These are phyloP conservation scores for Schizaphis graminum DNA, from an alignment of 2,888 invertebrate genomes.

Conservation along the genomic window DNA sequence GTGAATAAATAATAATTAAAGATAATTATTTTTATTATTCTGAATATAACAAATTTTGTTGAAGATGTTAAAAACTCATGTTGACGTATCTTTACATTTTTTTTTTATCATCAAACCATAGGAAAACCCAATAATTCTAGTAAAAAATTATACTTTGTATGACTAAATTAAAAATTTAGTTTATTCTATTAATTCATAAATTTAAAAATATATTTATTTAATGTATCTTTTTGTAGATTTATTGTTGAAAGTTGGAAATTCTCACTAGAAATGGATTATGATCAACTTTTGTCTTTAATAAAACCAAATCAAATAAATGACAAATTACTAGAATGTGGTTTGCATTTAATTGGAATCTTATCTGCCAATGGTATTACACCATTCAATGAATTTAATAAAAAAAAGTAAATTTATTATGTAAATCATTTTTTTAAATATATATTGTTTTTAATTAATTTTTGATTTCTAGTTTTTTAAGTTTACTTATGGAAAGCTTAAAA, in stretches of 20 bases:
- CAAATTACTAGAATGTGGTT: slow-evolving; percentile 38
- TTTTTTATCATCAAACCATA: not conserved
- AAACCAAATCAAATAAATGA: slow-evolving; percentile 15
- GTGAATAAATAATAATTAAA: not conserved
- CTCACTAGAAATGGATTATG: slow-evolving; percentile 44
- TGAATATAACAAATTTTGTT: not conserved
- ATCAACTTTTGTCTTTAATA: slow-evolving; percentile 37
- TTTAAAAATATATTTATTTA: not conserved
- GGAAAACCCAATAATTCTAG: not conserved
- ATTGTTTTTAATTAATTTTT: not conserved
- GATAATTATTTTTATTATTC: too few species aligned
- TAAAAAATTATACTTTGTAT: not conserved
- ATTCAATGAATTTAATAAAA: slow-evolving; percentile 28
- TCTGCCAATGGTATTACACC: slow-evolving; percentile 47
- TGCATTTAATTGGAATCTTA: slow-evolving; percentile 46
- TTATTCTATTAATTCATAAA: not conserved
- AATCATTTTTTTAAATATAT: not conserved
- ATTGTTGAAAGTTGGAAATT: slow-evolving; percentile 60
- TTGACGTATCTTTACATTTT: not conserved
- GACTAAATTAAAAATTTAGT: not conserved
- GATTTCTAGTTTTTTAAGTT: slow-evolving; percentile 22
- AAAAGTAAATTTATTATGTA: not conserved
- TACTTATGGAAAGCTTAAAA: not conserved
- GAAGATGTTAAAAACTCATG: not conserved
- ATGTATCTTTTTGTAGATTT: slow-evolving; percentile 22